Conservation (phyloP, 2,797 vertebrate species). For the Sebastiscus tertius region DNA sequence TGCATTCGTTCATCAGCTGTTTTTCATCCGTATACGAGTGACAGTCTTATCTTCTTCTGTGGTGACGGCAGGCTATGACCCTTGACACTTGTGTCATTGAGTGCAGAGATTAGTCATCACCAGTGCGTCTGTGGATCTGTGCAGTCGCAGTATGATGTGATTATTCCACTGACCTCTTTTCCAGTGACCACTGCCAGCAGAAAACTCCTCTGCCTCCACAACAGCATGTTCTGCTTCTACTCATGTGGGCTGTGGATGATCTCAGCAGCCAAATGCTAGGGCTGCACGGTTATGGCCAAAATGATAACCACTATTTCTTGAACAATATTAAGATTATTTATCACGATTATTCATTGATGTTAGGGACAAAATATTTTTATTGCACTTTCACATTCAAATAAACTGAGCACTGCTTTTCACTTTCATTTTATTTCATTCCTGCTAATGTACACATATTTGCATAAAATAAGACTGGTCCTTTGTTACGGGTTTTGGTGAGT, state of each 20-base stretch:
- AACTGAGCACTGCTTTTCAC: too few species aligned
- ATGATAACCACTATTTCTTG: background rate
- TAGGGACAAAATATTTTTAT: background rate
- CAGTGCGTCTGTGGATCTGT: conserved; percentile 20
- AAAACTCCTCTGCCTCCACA: conserved; percentile 6
- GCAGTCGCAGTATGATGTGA: conserved; percentile 37
- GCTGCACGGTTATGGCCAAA: background rate
- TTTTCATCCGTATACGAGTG: conserved; percentile 11
- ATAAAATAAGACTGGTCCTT: too few species aligned
- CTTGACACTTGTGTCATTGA: conserved; percentile 35
- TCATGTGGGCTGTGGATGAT: background rate
- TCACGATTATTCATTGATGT: background rate
- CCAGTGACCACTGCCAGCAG: conserved; percentile 18
- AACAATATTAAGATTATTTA: background rate
- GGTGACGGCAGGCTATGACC: conserved; percentile 15
- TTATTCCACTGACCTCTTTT: conserved; percentile 60
- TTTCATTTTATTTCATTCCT: too few species aligned
- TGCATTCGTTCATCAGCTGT: conserved; percentile 39
- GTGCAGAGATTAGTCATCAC: conserved; percentile 47
- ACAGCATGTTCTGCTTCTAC: background rate
- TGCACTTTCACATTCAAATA: background rate
- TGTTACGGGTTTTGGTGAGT: too few species aligned
- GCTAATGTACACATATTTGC: too few species aligned
- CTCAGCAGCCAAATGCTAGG: background rate
- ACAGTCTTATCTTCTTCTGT: conserved; percentile 39